These are phyloP conservation scores for Globodera rostochiensis DNA, from an alignment of 1,140 invertebrate species.

Conservation along the genomic window DNA sequence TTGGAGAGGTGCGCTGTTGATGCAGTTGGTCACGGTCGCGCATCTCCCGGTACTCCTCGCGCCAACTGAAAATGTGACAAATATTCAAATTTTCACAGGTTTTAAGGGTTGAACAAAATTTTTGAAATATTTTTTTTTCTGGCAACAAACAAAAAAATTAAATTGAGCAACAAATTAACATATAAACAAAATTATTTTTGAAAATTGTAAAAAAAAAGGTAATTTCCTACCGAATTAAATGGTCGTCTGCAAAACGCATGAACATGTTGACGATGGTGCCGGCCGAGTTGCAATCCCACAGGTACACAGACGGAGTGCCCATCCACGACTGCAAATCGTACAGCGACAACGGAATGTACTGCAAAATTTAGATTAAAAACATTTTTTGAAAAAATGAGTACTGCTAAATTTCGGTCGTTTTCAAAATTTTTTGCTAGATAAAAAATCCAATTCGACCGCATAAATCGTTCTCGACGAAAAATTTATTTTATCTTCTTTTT, in stretches of 20 bases:
- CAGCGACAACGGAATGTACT: conserved; percentile 97
- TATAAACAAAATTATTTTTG: too few species aligned
- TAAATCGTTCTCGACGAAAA: too few species aligned
- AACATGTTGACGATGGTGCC: conserved; percentile 74
- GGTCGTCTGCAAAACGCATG: conserved; percentile 56
- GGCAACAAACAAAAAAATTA: conserved; percentile 1
- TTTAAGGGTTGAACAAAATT: too few species aligned
- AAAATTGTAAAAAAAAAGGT: background rate
- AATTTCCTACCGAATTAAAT: conserved; percentile 35
- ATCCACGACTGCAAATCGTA: conserved; percentile 99
- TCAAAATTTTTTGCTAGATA: too few species aligned
- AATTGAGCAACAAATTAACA: background rate
- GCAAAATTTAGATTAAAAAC: conserved; percentile 66
- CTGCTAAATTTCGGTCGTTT: too few species aligned
- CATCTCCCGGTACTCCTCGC: conserved; percentile 32
- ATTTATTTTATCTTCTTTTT: too few species aligned
- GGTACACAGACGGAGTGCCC: conserved; percentile 96
- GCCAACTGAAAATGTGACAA: background rate
- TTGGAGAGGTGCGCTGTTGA: conserved; percentile 18
- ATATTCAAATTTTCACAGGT: too few species aligned
- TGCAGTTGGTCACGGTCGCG: conserved; percentile 5
- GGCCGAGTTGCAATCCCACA: conserved; percentile 98
- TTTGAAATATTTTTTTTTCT: too few species aligned
- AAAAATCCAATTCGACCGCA: too few species aligned
- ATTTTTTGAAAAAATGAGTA: too few species aligned